These are phyloP conservation scores for Centruroides vittatus DNA, from an alignment of 1,140 invertebrate genomes.

Conservation along the genomic window DNA sequence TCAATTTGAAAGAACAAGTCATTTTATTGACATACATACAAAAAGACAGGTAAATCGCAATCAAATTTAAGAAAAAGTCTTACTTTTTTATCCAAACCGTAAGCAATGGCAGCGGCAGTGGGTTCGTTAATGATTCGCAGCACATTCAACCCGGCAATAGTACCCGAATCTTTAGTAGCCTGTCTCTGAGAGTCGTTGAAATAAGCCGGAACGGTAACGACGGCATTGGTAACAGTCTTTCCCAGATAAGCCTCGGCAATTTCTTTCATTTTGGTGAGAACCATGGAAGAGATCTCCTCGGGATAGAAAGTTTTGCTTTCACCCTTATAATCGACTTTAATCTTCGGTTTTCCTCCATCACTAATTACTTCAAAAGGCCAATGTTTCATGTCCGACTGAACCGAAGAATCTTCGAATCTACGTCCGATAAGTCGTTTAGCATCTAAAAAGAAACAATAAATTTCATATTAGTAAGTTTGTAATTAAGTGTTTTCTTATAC, in stretches of 20 bases:
- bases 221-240: constrained; percentile 31
- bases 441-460: constrained; percentile 27
- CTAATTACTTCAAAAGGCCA: constrained; percentile 38
- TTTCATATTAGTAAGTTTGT: no score
- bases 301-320: constrained; percentile 63
- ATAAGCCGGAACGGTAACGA: constrained; percentile 54
- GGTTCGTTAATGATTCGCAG: constrained; percentile 59
- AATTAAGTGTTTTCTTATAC: not conserved
- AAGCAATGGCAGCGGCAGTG: constrained; percentile 64
- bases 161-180: constrained; percentile 55
- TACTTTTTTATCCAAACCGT: constrained; percentile 60
- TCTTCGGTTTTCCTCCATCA: constrained; percentile 28
- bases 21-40: no score
- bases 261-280: constrained; percentile 64
- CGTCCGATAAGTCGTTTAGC: constrained; percentile 63
- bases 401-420: constrained; percentile 53
- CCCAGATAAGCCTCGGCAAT: constrained; percentile 48
- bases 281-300: constrained; percentile 79
- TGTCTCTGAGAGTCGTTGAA: constrained; percentile 55
- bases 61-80: no score
- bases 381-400: constrained; percentile 45
- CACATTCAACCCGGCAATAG: constrained; percentile 40
- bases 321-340: constrained; percentile 56
- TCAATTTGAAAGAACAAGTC: not conserved
- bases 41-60: not conserved